Evolutionary conservation across 2,113 vertebrate genomes (phyloP), one percentile per base, ranked within the genome.

Genomic region (Gymnorhina tibicen): DNA sequence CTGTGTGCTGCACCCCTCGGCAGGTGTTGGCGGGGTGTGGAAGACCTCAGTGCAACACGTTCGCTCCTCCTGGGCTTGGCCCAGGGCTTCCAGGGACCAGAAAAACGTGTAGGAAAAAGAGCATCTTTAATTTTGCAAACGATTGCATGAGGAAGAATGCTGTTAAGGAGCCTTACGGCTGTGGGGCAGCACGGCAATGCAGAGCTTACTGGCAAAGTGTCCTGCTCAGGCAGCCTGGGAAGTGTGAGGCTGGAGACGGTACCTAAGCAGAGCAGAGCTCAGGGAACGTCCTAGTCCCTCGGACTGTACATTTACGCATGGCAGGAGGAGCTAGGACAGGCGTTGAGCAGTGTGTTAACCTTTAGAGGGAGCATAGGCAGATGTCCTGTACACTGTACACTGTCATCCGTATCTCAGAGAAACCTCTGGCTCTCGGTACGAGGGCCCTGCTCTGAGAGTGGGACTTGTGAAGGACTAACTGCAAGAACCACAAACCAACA

Each of bases 361-460:
- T 73, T 85, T 91, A 94, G 72, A 60, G 95, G 95, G 93, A 92
- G 79, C 59, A 91, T 4, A 94, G 91, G 95, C 90, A 86, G 92
- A 91, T 74, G 95, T 96, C 95, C 96, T 94, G 92, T 93, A 93
- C 96, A 96, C 95, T 96, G 96, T 90, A 91, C 96, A 95, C 92
- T 91, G 78, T 73, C 73, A 74, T 41, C 96, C 92, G 11, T 44
- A 8, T 78, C 95, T 84, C 95, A 88, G 93, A 92, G 96, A 60
- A 42, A 50, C 10, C 87, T 78, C 82, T 69, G 94, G 74, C 93
- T 92, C 92, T 52, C 4, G 64, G 93, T 46, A 94, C 39, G 75
- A 92, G 88, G 27, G 93, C 49, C 95, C 96, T 96, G 96, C 92
- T 92, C 96, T 96, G 91, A 93, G 85, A 92, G 73, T 39, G 94